Evolutionary conservation across 1,140 invertebrate species (phyloP), one percentile per base, ranked within the genome.

Genomic region (Agrypnia vestita): DNA sequence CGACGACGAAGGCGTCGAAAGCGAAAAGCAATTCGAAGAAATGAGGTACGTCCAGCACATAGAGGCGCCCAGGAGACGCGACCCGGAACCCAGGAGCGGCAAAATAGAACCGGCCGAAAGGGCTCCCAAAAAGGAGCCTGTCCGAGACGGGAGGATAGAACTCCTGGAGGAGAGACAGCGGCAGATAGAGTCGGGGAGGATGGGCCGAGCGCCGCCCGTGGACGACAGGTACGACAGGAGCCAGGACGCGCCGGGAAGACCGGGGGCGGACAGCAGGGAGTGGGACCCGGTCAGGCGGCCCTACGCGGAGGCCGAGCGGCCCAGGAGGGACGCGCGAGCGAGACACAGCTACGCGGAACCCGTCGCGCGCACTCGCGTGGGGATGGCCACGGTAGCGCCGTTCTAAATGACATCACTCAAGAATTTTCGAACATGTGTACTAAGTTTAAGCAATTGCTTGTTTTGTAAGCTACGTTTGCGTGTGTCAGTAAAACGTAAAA

Each of bases 331-430:
- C 76, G 88, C 87, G 82, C 85, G 88, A 13, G 89, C 88, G 82
- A 86, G 88, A 19, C 89, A 90, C 83, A 90, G 89, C 77, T 90
- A 90, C 75, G 89, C 89, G 44, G 88, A 90, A 73, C 89, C 89
- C 12, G 87, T 90, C 67, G 86, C 87, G 0, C 82, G 89, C 35
- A 88, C 87, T n/a, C 86, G 88, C 46, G 85, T 90, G 7, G 88
- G 88, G 0, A 88, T 88, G 62, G 88, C 83, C 4, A 80, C 83
- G 3, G 80, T 90, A 44, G 85, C 88, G 80, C 88, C 89, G 49
- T 90, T 89, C 81, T 90, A 83, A 83, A 55, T n/a, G n/a, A n/a
- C n/a, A n/a, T n/a, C n/a, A n/a, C n/a, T n/a, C n/a, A n/a, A n/a
- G n/a, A n/a, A n/a, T n/a, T n/a, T n/a, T n/a, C n/a, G n/a, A 35